These are phyloP conservation scores for Columba livia DNA, from an alignment of 2,113 vertebrate species.

Conservation along the genomic window DNA sequence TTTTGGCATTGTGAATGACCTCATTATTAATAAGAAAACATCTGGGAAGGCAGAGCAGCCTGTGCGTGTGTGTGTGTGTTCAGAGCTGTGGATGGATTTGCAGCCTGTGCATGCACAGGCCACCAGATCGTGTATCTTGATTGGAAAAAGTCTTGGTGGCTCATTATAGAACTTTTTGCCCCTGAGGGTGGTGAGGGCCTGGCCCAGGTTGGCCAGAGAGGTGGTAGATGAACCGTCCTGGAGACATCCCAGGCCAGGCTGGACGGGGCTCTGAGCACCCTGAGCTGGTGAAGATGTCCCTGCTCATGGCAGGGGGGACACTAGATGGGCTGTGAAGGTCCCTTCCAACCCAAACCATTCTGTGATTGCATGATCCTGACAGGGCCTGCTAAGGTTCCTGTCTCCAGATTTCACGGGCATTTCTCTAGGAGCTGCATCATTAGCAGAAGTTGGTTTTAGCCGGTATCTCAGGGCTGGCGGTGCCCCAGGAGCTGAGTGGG, in stretches of 20 bases:
- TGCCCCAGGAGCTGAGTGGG: not conserved
- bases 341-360: too few relatives aligned
- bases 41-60: constrained; percentile 15
- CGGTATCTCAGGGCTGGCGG: accelerated
- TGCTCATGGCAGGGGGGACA: too few relatives aligned
- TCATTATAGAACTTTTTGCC: too few relatives aligned
- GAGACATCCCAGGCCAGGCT: too few relatives aligned
- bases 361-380: too few relatives aligned
- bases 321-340: too few relatives aligned
- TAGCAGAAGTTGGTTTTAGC: not conserved
- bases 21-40: constrained; percentile 64
- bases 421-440: not conserved
- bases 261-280: too few relatives aligned
- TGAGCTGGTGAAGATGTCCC: too few relatives aligned
- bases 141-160: not conserved
- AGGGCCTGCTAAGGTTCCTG: not conserved
- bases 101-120: not conserved
- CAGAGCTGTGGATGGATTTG: not conserved
- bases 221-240: too few relatives aligned
- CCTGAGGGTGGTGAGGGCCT: too few relatives aligned
- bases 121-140: not conserved
- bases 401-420: not conserved
- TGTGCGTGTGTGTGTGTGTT: not conserved
- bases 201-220: too few relatives aligned
- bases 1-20: constrained; percentile 22